These are phyloP conservation scores for Dinomys branickii DNA, from an alignment of 2,113 vertebrate genomes.

Conservation along the genomic window DNA sequence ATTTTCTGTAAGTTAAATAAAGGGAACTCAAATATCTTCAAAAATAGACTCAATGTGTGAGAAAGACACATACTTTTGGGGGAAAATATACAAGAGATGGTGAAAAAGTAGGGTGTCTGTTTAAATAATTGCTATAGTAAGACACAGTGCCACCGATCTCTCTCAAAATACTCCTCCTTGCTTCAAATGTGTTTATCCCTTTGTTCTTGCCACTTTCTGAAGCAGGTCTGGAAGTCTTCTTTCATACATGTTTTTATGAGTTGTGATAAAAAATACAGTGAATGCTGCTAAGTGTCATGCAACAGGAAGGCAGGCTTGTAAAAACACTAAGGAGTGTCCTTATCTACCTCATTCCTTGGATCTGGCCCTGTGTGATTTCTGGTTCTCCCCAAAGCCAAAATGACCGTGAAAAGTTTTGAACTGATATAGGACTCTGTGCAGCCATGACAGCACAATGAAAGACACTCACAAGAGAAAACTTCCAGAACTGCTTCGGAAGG, in stretches of 20 bases:
- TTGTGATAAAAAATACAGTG: background rate
- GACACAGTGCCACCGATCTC: background rate
- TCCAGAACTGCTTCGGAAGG: background rate
- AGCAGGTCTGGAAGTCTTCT: background rate
- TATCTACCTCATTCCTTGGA: background rate
- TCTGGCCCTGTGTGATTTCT: background rate
- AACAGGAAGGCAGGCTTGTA: background rate
- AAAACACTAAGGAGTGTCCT: background rate
- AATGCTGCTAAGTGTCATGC: background rate
- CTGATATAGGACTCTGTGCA: background rate
- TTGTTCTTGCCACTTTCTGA: background rate
- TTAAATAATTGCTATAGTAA: background rate
- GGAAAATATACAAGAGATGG: background rate
- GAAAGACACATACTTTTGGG: background rate
- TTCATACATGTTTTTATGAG: background rate
- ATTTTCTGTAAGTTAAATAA: constrained; percentile 28
- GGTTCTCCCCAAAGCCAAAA: background rate
- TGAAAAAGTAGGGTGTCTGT: background rate
- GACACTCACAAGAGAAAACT: background rate
- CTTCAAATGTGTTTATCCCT: background rate
- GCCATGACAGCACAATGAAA: background rate
- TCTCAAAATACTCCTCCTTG: background rate
- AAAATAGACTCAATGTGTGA: background rate
- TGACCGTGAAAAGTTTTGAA: background rate
- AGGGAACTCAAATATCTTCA: background rate